phyloP scores from a whole-genome alignment of 2,888 invertebrate species.

The Sinelater perroti region DNA sequence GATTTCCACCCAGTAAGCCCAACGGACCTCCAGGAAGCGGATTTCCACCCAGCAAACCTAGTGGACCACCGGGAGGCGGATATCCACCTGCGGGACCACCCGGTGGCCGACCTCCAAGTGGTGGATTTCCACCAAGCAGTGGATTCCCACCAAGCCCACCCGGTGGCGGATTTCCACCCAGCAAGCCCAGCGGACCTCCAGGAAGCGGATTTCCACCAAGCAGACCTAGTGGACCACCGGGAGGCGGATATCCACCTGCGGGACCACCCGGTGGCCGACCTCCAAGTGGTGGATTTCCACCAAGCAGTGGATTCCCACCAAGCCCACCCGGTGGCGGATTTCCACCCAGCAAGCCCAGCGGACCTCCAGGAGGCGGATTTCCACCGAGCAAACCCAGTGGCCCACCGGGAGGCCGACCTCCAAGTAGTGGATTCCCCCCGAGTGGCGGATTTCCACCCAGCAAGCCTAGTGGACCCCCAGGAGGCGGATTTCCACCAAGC shows the following conservation, averaged over 20 bases:
- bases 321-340: constrained; percentile 14
- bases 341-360: background rate
- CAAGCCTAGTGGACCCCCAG: background rate
- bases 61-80: constrained; percentile 15
- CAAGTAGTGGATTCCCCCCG: constrained; percentile 4
- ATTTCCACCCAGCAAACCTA: constrained; percentile 20
- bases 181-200: background rate
- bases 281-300: constrained; percentile 11
- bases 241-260: background rate
- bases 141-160: constrained; percentile 17
- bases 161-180: constrained; percentile 1
- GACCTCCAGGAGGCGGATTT: constrained; percentile 3
- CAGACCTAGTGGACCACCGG: constrained; percentile 28
- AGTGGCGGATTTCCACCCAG: background rate
- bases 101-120: background rate
- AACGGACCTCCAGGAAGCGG: constrained; percentile 7
- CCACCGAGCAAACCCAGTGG: constrained; percentile 1
- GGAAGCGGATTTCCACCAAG: background rate
- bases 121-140: background rate
- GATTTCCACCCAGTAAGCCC: background rate
- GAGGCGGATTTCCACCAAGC: background rate
- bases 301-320: constrained; percentile 20
- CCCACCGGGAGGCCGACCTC: constrained; percentile 4
- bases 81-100: background rate
- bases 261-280: background rate